Evolutionary conservation across 2,113 vertebrate species (phyloP).

Genomic region (Elaphurus davidianus): DNA sequence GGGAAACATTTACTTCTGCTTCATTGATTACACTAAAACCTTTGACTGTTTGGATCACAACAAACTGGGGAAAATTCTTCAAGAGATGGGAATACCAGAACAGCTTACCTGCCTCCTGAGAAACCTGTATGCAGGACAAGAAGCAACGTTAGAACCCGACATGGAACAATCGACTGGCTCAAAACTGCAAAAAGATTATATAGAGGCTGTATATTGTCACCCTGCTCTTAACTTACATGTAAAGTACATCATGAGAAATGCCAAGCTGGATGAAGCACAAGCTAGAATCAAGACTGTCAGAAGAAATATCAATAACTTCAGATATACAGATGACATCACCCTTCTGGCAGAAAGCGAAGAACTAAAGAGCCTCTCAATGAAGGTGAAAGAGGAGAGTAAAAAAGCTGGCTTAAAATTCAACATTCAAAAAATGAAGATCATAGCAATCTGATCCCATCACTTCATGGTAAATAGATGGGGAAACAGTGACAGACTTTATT

Average conservation of each 20-base stretch:
- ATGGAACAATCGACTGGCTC: neutral
- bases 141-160: neutral
- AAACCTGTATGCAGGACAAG: neutral
- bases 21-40: neutral
- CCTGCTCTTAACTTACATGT: neutral
- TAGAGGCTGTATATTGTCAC: neutral
- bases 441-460: neutral
- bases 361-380: neutral
- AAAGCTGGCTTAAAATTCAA: neutral
- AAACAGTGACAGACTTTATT: neutral
- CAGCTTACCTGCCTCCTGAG: neutral
- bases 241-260: neutral
- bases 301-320: neutral
- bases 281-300: neutral
- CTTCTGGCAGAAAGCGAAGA: neutral
- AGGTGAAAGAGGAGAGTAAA: neutral
- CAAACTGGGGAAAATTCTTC: neutral
- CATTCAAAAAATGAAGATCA: neutral
- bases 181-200: neutral
- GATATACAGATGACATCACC: neutral
- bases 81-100: neutral
- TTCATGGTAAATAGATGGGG: neutral
- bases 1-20: neutral
- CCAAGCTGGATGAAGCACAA: neutral
- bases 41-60: neutral